Conservation (phyloP, 2,113 vertebrate genomes). For the Emydura subglobosa region DNA sequence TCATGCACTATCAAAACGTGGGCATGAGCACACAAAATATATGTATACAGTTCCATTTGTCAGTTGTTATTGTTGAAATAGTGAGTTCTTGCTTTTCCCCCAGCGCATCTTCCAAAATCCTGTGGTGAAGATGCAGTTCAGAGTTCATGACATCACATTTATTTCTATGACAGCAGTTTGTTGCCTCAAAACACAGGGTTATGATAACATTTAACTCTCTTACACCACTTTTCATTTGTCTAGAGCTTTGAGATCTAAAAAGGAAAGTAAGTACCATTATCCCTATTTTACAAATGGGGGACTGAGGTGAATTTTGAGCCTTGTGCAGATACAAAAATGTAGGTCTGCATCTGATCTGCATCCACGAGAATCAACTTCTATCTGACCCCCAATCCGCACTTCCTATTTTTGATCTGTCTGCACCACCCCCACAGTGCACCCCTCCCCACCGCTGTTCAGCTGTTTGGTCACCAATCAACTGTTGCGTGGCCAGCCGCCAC, state of each 20-base stretch:
- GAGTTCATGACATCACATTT: fast-evolving
- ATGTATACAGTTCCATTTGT: background rate
- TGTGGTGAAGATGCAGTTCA: fast-evolving
- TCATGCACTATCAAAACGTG: background rate
- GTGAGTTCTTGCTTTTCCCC: background rate
- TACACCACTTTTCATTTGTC: fast-evolving
- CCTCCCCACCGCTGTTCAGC: too few relatives aligned
- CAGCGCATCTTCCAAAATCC: background rate
- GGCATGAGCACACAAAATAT: fast-evolving
- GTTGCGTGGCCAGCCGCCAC: too few relatives aligned
- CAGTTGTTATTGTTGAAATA: background rate
- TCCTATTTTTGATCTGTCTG: background rate
- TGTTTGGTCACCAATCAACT: too few relatives aligned
- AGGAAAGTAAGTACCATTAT: background rate
- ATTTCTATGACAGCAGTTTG: background rate
- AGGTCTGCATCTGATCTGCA: too few relatives aligned
- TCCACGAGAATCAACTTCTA: too few relatives aligned
- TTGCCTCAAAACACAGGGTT: background rate
- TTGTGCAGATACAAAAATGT: too few relatives aligned
- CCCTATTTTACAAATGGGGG: fast-evolving
- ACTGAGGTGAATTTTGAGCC: background rate
- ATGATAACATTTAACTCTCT: background rate
- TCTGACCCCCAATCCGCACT: too few relatives aligned
- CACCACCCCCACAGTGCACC: too few relatives aligned
- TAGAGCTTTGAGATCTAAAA: fast-evolving